phyloP scores from a whole-genome alignment of 2,797 vertebrate species.

The Hoplostethus atlanticus region DNA sequence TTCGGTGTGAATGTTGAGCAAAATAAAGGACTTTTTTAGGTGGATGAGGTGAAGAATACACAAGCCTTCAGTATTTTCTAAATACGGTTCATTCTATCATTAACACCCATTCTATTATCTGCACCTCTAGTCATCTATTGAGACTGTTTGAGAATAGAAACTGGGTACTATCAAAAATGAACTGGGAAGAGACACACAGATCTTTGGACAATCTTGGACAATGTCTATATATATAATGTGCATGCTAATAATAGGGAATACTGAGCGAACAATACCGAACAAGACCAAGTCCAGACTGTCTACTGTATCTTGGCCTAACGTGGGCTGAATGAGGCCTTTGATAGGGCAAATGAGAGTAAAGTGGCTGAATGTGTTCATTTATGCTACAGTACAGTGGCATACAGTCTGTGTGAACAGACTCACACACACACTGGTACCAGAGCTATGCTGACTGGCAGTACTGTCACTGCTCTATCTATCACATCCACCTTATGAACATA shows the following conservation, averaged over 20 bases:
- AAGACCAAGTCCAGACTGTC: conserved; percentile 40
- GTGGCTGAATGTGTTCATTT: conserved; percentile 78
- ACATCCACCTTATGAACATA: conserved; percentile 1
- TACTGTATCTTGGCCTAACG: conserved; percentile 25
- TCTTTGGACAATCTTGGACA: background rate
- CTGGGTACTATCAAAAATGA: conserved; percentile 33
- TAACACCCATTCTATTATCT: conserved; percentile 10
- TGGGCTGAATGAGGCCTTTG: conserved; percentile 74
- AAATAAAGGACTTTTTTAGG: background rate
- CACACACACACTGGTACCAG: conserved; percentile 28
- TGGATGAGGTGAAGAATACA: background rate
- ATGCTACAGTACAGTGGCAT: conserved; percentile 73
- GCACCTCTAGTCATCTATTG: conserved; percentile 1
- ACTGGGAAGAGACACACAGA: background rate
- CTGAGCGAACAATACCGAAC: conserved; percentile 46
- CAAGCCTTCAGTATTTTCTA: conserved; percentile 14
- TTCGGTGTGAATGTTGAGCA: background rate
- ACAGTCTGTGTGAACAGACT: conserved; percentile 52
- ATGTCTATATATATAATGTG: conserved; percentile 6
- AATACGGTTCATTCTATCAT: conserved; percentile 31
- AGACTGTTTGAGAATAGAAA: conserved; percentile 9
- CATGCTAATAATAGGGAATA: conserved; percentile 34
- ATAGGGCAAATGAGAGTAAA: conserved; percentile 56
- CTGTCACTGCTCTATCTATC: conserved; percentile 19
- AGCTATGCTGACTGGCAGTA: conserved; percentile 5